phyloP scores from a whole-genome alignment of 2,888 invertebrate genomes.

The Coremacera marginata region DNA sequence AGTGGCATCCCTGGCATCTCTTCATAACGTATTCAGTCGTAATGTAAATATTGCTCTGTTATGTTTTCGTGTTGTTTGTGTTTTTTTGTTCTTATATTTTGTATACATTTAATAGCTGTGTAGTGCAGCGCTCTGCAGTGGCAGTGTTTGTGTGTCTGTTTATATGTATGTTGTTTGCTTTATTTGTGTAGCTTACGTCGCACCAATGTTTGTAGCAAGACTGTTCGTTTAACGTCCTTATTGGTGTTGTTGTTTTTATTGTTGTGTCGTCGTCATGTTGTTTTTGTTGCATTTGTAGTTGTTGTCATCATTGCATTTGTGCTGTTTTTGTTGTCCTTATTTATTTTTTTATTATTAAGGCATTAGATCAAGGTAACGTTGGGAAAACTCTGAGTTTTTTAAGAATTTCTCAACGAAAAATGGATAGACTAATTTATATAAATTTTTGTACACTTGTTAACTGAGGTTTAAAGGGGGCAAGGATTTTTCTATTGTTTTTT shows the following conservation, averaged over 20 bases:
- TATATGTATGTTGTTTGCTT: not conserved
- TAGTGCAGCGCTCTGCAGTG: conserved; percentile 2
- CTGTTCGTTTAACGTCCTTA: conserved; percentile 19
- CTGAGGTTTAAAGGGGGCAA: too few species aligned
- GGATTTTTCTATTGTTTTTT: too few species aligned
- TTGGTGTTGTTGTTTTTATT: conserved; percentile 39
- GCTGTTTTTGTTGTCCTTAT: conserved; percentile 19
- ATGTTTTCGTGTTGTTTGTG: conserved; percentile 25
- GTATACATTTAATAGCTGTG: conserved; percentile 10
- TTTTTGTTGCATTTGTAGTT: conserved; percentile 44
- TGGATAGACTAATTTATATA: too few species aligned
- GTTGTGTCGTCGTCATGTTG: conserved; percentile 39
- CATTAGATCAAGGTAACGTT: too few species aligned
- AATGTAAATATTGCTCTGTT: conserved; percentile 44
- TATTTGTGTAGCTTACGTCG: not conserved
- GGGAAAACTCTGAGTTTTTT: too few species aligned
- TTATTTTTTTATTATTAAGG: conserved; percentile 37
- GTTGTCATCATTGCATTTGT: conserved; percentile 23
- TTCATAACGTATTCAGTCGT: conserved; percentile 38
- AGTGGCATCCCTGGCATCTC: conserved; percentile 30
- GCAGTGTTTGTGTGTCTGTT: not conserved
- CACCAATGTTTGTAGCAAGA: conserved; percentile 37
- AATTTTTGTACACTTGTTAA: too few species aligned
- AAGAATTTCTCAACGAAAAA: too few species aligned
- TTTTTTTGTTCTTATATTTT: conserved; percentile 1